These are phyloP conservation scores for Hofmannophila pseudospretella DNA, from an alignment of 2,888 invertebrate species.

Conservation along the genomic window DNA sequence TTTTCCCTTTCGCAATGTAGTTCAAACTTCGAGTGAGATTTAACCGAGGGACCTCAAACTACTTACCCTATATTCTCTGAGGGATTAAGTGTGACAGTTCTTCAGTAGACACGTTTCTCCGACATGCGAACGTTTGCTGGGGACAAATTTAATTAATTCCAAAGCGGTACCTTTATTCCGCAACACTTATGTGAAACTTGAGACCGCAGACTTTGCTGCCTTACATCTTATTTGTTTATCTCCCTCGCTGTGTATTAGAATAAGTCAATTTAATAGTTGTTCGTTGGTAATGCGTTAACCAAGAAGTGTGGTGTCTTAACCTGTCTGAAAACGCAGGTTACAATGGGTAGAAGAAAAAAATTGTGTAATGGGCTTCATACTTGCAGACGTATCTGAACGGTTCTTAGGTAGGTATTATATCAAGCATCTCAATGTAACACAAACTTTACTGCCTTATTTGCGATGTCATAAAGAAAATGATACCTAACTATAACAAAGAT, in stretches of 20 bases:
- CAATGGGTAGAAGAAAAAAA: no score
- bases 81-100: constrained; percentile 48
- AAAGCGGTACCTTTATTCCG: constrained; percentile 30
- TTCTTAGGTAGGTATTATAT: no score
- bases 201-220: constrained; percentile 1
- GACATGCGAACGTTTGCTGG: constrained; percentile 40
- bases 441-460: no score
- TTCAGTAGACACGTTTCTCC: constrained; percentile 35
- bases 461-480: no score
- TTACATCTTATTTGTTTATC: background rate
- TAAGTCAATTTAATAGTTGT: background rate
- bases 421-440: no score
- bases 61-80: constrained; percentile 26
- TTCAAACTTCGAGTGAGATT: constrained; percentile 12
- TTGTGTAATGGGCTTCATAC: no score
- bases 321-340: no score
- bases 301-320: background rate
- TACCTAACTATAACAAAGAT: no score
- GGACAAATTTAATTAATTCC: constrained; percentile 59
- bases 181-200: constrained; percentile 20
- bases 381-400: no score
- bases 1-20: constrained; percentile 8
- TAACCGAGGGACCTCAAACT: constrained; percentile 5
- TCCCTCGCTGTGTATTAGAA: background rate
- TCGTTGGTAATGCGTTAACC: no score